Evolutionary conservation across 2,888 invertebrate species (phyloP).

Genomic region (Cephus pulcher): DNA sequence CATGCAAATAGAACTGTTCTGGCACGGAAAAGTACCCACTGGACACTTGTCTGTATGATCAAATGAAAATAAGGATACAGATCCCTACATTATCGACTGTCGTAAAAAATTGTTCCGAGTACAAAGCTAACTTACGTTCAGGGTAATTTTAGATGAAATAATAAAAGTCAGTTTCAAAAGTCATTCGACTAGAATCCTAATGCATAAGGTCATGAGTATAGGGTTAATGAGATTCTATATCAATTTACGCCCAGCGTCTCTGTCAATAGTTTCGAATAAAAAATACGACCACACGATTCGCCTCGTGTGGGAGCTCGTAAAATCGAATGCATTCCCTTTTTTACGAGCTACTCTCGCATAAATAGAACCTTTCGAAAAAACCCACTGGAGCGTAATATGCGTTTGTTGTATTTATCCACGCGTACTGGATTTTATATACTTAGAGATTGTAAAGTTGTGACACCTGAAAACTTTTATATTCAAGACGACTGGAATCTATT

Average conservation of each 20-base stretch:
- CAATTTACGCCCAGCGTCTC: not conserved
- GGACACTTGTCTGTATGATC: slow-evolving; percentile 67
- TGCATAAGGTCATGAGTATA: not conserved
- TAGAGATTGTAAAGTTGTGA: not conserved
- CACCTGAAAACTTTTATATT: not conserved
- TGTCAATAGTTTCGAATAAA: not conserved
- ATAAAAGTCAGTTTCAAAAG: not conserved
- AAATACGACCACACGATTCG: not conserved
- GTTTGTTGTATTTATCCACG: not conserved
- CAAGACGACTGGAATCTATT: not conserved
- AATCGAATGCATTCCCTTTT: not conserved
- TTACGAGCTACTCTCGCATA: not conserved
- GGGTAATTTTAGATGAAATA: not conserved
- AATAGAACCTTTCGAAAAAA: not conserved
- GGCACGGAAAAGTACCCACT: slow-evolving; percentile 70
- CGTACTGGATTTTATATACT: not conserved
- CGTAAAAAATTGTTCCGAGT: not conserved
- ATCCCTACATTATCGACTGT: too few species aligned
- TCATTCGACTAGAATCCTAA: not conserved
- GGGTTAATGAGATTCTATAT: not conserved
- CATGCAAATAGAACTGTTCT: slow-evolving; percentile 69
- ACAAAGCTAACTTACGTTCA: not conserved
- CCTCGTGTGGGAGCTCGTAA: not conserved
- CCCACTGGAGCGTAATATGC: not conserved
- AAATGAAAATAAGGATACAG: slow-evolving; percentile 11